Conservation (phyloP, 2,888 invertebrate genomes). For the Trisateles emortualis region DNA sequence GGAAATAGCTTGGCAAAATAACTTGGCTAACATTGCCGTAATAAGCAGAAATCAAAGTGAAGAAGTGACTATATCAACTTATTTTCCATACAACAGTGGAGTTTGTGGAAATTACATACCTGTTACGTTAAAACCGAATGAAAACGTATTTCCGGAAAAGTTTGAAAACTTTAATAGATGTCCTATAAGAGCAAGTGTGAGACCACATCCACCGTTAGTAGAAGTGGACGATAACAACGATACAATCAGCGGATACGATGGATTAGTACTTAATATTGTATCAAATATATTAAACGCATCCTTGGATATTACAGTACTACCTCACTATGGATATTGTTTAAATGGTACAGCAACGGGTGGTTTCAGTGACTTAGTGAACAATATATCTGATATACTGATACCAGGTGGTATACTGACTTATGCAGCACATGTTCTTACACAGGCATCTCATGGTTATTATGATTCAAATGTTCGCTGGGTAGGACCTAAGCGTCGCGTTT, state of each 20-base stretch:
- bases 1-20: slow-evolving; percentile 58
- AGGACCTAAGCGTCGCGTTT: slow-evolving; percentile 56
- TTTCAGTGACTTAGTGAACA: slow-evolving; percentile 52
- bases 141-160: slow-evolving; percentile 57
- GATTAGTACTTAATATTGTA: slow-evolving; percentile 47
- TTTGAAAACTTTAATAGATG: slow-evolving; percentile 64
- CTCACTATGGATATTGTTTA: neutral
- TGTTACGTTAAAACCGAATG: slow-evolving; percentile 38
- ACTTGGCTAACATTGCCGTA: slow-evolving; percentile 59
- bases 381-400: slow-evolving; percentile 56
- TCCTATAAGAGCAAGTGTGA: slow-evolving; percentile 51
- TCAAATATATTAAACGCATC: slow-evolving; percentile 58
- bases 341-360: slow-evolving; percentile 36
- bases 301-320: slow-evolving; percentile 24
- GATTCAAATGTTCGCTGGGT: slow-evolving; percentile 57
- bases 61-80: slow-evolving; percentile 53
- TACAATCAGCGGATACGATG: slow-evolving; percentile 57
- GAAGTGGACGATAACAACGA: slow-evolving; percentile 42
- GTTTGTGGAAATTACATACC: slow-evolving; percentile 57
- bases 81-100: slow-evolving; percentile 58
- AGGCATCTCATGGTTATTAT: slow-evolving; percentile 52
- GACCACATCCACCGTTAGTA: slow-evolving; percentile 52
- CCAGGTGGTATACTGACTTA: slow-evolving; percentile 51
- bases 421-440: slow-evolving; percentile 48
- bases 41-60: slow-evolving; percentile 38